Base-by-base conservation (phyloP, 2,113 vertebrate genomes). In the Eubucco bourcierii region DNA sequence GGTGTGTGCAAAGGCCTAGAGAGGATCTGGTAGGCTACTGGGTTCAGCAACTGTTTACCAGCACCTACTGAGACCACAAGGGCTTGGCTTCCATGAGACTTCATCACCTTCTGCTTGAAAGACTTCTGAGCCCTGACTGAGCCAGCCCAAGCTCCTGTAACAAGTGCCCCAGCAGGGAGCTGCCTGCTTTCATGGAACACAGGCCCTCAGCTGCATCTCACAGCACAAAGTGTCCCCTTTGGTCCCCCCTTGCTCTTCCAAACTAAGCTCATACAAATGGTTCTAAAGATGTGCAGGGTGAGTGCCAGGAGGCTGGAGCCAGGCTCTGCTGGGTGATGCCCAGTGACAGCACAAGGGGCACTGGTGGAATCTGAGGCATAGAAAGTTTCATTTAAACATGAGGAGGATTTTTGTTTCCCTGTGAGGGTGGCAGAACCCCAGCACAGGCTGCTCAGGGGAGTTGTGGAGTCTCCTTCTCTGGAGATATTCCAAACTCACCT, bases 11-110 rank as follows among this genome's bases (percentile, higher is more conserved):
- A 75, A 80, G 53, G 7, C 33, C 19, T 29, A 23, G 25, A 13
- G 10, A 47, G 5, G 28, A 84, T 29, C 24, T 70, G 10, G 15
- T 50, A 13, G n/a, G n/a, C 34, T 56, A 25, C 3, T 23, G 41
- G 25, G n/a, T 47, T 66, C 68, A 64, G 39, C 15, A 81, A 28
- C 25, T 29, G 3, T 53, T 77, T 64, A 78, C 25, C 73, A 83
- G 56, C 84, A 80, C 24, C 9, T 46, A 34, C 47, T 63, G 59
- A 71, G 31, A 60, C 21, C 2, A 3, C 24, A 74, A 64, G 12
- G 29, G 24, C 31, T 80, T 0, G 0, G 7, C 71, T 47, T 80
- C 41, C 59, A 39, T 0, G 0, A 70, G 59, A 66, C 6, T 34
- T 60, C 21, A 65, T 29, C 17, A 50, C 10, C 39, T 89, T 27